Percentiles rank a stretch among this genome's conserved stretches.
Evolutionary conservation across 2,888 invertebrate species (phyloP).

Genomic region (Digitonthophagus gazella): DNA sequence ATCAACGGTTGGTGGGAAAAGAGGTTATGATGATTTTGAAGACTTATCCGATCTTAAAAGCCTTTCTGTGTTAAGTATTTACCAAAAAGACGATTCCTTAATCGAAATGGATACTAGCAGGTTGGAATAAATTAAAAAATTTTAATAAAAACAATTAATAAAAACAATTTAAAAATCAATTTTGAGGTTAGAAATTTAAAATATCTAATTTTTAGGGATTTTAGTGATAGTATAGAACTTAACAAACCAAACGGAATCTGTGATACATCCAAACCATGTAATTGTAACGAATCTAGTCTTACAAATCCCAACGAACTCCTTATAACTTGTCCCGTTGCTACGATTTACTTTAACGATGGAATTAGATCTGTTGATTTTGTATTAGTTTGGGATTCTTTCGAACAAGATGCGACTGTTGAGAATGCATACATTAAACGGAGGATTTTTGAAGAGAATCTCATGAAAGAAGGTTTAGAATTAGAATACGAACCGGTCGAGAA

Average conservation of each 20-base stretch:
- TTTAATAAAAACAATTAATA: background rate
- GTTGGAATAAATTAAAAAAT: slow-evolving; percentile 41
- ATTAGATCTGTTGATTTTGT: slow-evolving; percentile 74
- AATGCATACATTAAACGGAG: slow-evolving; percentile 54
- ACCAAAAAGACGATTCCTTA: slow-evolving; percentile 58
- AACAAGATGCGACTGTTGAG: slow-evolving; percentile 53
- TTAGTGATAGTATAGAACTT: slow-evolving; percentile 6
- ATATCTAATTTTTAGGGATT: background rate
- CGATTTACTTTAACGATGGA: slow-evolving; percentile 69
- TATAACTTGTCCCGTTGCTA: slow-evolving; percentile 51
- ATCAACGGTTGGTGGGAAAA: too few relatives aligned
- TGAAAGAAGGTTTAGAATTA: slow-evolving; percentile 70
- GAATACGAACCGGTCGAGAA: slow-evolving; percentile 67
- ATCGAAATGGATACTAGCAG: slow-evolving; percentile 63
- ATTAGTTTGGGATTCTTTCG: slow-evolving; percentile 68
- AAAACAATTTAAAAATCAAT: slow-evolving; percentile 13
- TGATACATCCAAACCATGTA: slow-evolving; percentile 14
- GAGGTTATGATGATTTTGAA: slow-evolving; percentile 3
- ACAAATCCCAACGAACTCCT: slow-evolving; percentile 14
- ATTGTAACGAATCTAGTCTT: slow-evolving; percentile 27
- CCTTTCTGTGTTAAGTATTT: slow-evolving; percentile 60
- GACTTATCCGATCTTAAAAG: slow-evolving; percentile 46
- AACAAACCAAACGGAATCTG: background rate
- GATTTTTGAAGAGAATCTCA: slow-evolving; percentile 70
- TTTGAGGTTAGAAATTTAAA: too few relatives aligned